These are phyloP conservation scores for Pseudorasbora parva DNA, from an alignment of 2,113 vertebrate genomes.

Conservation along the genomic window DNA sequence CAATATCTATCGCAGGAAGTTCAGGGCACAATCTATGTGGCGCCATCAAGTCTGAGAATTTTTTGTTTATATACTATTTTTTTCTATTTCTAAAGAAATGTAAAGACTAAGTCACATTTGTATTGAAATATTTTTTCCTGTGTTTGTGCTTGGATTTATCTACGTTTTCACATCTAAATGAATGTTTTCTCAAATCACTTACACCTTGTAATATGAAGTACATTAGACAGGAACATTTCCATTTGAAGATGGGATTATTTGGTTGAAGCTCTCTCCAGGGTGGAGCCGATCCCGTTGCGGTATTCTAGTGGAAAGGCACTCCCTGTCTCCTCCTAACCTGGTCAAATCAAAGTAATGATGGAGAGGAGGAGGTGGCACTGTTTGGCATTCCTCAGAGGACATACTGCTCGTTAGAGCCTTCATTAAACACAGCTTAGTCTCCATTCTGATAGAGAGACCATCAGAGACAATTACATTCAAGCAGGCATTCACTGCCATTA, in stretches of 20 bases:
- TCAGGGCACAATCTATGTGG: constrained; percentile 44
- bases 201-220: not conserved
- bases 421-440: constrained; percentile 82
- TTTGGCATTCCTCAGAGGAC: constrained; percentile 74
- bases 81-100: not conserved
- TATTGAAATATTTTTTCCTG: not conserved
- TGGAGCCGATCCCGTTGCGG: not conserved
- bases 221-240: not conserved
- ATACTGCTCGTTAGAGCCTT: constrained; percentile 72
- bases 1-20: constrained; percentile 51
- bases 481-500: constrained; percentile 60
- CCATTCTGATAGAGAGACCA: constrained; percentile 72
- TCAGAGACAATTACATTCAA: constrained; percentile 76
- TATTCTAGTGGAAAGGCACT: not conserved
- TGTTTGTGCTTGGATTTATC: not conserved
- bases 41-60: constrained; percentile 49
- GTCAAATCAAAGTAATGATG: constrained; percentile 71
- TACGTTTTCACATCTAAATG: not conserved
- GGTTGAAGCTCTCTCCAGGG: not conserved
- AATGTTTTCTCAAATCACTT: not conserved
- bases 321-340: not conserved
- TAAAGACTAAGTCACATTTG: not conserved
- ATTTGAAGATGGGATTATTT: not conserved
- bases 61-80: not conserved
- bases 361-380: constrained; percentile 60